Evolutionary conservation across 2,113 vertebrate species (phyloP), one percentile per base, ranked within the genome.

Genomic region (Xiphorhynchus elegans): DNA sequence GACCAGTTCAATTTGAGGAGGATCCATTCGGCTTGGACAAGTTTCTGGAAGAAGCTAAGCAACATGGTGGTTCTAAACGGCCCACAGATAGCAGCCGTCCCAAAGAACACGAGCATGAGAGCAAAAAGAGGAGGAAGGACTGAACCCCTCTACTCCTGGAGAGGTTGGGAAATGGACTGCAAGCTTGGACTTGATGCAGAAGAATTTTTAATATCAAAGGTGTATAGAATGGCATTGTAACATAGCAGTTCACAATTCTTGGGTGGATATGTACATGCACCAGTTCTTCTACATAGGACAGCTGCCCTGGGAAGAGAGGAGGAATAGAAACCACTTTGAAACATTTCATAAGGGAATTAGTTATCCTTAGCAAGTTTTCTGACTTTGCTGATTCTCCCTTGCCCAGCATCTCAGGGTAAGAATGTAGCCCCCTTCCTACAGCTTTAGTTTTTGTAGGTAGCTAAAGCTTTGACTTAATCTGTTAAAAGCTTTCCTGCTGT

Each of bases 1-100:
- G 99, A 49, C 99, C 99, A 0, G 99, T 99, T 74, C 99, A 99
- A 83, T 99, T 99, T 97, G 99, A 99, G 89, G 99, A 99, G 90
- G 99, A 99, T 98, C 99, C 99, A 13, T 99, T 99, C 66, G 99
- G 99, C 97, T 98, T 99, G 98, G 99, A 99, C 95, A 99, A 99
- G 97, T 99, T 99, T 98, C 99, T 99, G 98, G 99, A 99, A 96
- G 99, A 99, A 97, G 99, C 99, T 49, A 99, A 99, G 97, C 99
- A 99, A 93, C 99, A 99, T 0, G 99, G 99, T 28, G 99, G 99
- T 60, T 99, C 99, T 67, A 99, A 99, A 97, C 98, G 99, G 92
- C 99, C 99, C 1, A 99, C 99, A 1, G 98, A 99, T 52, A 99
- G 99, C 96, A 98, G 98, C 81, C 98, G 99, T 62, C 99, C 99